Base-by-base conservation (phyloP, 2,113 vertebrate genomes). In the Rhinopithecus roxellana region DNA sequence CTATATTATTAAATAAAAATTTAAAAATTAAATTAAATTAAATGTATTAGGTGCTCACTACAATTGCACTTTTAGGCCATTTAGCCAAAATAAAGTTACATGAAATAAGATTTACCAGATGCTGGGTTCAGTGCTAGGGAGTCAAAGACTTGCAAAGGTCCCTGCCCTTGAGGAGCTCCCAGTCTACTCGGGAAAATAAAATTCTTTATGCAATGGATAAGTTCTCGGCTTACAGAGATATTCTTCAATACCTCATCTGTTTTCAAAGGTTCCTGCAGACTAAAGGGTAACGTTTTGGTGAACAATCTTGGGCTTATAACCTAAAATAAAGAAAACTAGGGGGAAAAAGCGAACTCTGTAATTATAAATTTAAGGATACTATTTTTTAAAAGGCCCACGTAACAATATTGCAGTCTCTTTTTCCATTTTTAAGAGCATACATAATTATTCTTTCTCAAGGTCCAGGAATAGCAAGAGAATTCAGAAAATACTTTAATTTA, bases 371-470 rank as follows among this genome's bases (percentile, higher is more conserved):
- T 91, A 81, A 48, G 35, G 27, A 23, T 1, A 93, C 5, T 59
- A 57, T 61, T 64, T 74, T 85, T 78, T 10, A 9, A 81, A 95
- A 78, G 40, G 50, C 5, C 48, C 11, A 91, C 27, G 74, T 77
- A 72, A 83, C 14, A 80, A 67, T 72, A 78, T 13, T 50, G 40
- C 35, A 18, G 27, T 67, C 7, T 89, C 61, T 72, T 70, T 74
- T 75, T 87, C 69, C 50, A 90, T 77, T 86, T 95, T 90, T 97
- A 74, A 95, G 69, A 27, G 25, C 12, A 84, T 78, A 89, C 12
- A 84, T 78, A 89, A 89, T 82, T 92, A 97, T 74, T 96, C 35
- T 92, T 97, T 81, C 78, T 64, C 40, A 82, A 78, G 30, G 13
- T 57, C 70, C 50, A 94, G 38, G 16, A 14, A 17, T 92, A 96